Base-by-base conservation (phyloP, 2,113 vertebrate species). In the Verasper variegatus region DNA sequence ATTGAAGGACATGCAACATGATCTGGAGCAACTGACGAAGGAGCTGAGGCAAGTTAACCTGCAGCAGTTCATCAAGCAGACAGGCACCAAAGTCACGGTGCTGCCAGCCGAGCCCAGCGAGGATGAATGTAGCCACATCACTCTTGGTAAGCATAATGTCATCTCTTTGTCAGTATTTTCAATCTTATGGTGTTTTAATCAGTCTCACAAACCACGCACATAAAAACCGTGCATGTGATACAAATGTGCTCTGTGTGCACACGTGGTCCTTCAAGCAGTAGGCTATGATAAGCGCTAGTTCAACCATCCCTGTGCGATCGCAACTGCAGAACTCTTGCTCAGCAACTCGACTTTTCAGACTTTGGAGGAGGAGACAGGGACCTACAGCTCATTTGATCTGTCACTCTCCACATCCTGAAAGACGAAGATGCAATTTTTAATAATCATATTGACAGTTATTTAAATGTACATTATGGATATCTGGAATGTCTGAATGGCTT, bases 31-130 rank as follows among this genome's bases (percentile, higher is more conserved):
- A 86, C 84, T 99, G 92, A 99, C 98, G 6, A 99, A 98, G 92
- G 97, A 99, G 94, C 94, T 99, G 80, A 94, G 98, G 57, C 98
- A 99, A 84, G 98, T 99, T 35, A 99, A 99, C 72, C 96, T 99
- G 64, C 97, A 99, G 76, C 97, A 99, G 89, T 99, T 99, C 83
- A 99, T 99, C 91, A 97, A 97, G 93, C 97, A 99, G 82, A 99
- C 98, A 0, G 98, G 98, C 80, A 97, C 98, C 0, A 99, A 98
- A 89, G 98, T 99, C 51, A 99, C 98, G 0, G 97, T 99, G 59
- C 90, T 99, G 84, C 97, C 98, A 0, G 97, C 97, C 0, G 97
- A 98, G 65, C 97, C 97, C 2, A 76, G 79, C 0, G 97, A 98
- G 40, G 89, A 95, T 3, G 97, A 97, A 70, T 88, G 93, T 55